Evolutionary conservation across 2,888 invertebrate species (phyloP), one percentile per base, ranked within the genome.

Genomic region (Arrhopalites spinosus): DNA sequence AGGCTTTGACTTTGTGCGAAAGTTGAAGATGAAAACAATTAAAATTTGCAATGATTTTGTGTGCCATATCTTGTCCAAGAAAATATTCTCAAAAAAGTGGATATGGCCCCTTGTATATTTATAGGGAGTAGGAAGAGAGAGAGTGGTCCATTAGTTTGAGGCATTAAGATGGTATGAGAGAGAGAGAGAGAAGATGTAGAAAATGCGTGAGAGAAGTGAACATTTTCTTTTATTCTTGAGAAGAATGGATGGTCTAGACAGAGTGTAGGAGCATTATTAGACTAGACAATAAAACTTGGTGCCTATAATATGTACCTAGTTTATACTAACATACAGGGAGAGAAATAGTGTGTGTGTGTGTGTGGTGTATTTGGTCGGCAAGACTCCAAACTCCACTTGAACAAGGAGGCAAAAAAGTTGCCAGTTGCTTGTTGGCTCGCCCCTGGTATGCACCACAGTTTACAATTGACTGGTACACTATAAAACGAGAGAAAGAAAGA

Each of bases 201-300:
- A 36, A 36, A 36, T 36, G 36, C 36, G 36, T 36, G 36, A 36
- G 36, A 36, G 36, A 36, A 11, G 36, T 3, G 36, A 36, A 36
- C 36, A 36, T 36, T 36, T 36, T 36, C 36, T 36, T 36, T 36
- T 36, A 36, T 36, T 36, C 36, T 11, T 36, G 5, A 3, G 11
- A 36, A 36, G 36, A 36, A 36, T 36, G 36, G 36, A 36, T 36
- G 36, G 36, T 36, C 36, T 36, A 59, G 25, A 36, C 25, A 59
- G 25, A 59, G 36, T 36, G 36, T 17, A 50, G 15, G 59, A 25
- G 27, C 59, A 59, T 59, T 59, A 59, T 59, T 59, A 59, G 59
- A 59, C 2, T 59, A 59, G 59, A 59, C 59, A 59, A 59, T 59
- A 59, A 25, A 59, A 59, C 25, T 59, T 59, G 25, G 59, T 23